Base-by-base conservation (phyloP, 2,888 invertebrate genomes). In the Achlya flavicornis region DNA sequence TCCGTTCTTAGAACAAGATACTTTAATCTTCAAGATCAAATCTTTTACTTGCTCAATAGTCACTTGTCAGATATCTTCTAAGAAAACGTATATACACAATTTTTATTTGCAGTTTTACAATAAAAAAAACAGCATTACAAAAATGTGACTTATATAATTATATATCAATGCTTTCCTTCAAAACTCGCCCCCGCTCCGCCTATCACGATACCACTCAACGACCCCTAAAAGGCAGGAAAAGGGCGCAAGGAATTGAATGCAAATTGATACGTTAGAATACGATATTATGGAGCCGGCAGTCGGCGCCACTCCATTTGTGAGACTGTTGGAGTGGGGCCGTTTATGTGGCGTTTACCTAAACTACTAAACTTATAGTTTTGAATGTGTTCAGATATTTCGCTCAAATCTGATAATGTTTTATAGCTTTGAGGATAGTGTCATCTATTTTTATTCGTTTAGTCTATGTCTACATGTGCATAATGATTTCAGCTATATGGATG, bases 241-340 rank as follows among this genome's bases (percentile, higher is more conserved):
- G 65, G 66, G 63, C 62, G 61, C 48, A 61, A 53, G 53, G 64
- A 70, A 66, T 70, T 67, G 70, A 68, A 70, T 68, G 67, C 65
- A 65, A 64, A 70, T 60, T 63, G 64, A 69, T 66, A 61, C 63
- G 62, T 65, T 53, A 53, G 53, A 66, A 61, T 16, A 16, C 58
- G 63, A 57, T 43, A 48, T 59, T 59, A 26, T 38, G 41, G 48
- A 62, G 46, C 19, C 57, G 16, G 19, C 53, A 19, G 53, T 16
- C 19, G n/a, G 61, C 53, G 62, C 32, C 57, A 63, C 57, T 57
- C 38, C 41, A 58, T 63, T 58, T 58, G 53, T 19, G 53, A 19
- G 19, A 16, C 53, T 53, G 10, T 53, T 19, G 19, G 10, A 19
- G 53, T 19, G 53, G 19, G 8, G 53, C 53, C 53, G 53, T 53